Evolutionary conservation across 2,797 vertebrate genomes (phyloP), one percentile per base, ranked within the genome.

Genomic region (Uromys caudimaculatus): DNA sequence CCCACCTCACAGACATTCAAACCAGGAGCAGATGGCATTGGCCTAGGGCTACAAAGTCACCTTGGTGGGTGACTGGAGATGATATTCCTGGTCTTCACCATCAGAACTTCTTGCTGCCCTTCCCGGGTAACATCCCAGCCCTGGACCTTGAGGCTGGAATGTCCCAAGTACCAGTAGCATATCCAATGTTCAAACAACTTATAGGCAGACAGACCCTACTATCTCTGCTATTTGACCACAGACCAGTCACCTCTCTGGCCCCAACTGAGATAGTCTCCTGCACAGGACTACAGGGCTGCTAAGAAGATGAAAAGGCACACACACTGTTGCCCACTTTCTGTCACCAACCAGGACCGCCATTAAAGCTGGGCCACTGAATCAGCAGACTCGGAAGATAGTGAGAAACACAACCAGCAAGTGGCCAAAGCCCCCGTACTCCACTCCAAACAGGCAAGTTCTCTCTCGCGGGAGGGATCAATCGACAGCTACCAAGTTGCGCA

Each of bases 391-490:
- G 5, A 17, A 38, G 32, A 24, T 41, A 21, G 27, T 17, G 38
- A 47, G 56, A 83, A 44, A 62, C 58, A 47, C 16, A 29, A 7
- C 0, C 10, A 87, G 19, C 19, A 35, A 10, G 60, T 12, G 0
- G 62, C 50, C 19, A 41, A 47, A 35, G 50, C 10, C 60, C 71
- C 58, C 38, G 23, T 6, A 4, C 38, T 41, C 76, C 50, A 23
- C 35, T 9, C n/a, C 6, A 8, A 64, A 78, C 5, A 32, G 44
- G 54, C 27, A 38, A 23, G 2, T 13, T 67, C 60, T 21, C 29
- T 19, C 60, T 88, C 29, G 58, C 71, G 4, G 3, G 83, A 27
- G 32, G 27, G 19, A 11, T 32, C 3, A 0, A 3, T 0, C 2
- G 9, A 6, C 0, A 47, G 12, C 77, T 21, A 24, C 16, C 73